phyloP scores from a whole-genome alignment of 2,888 invertebrate genomes.

The Sinopyrophorus schimmeli region DNA sequence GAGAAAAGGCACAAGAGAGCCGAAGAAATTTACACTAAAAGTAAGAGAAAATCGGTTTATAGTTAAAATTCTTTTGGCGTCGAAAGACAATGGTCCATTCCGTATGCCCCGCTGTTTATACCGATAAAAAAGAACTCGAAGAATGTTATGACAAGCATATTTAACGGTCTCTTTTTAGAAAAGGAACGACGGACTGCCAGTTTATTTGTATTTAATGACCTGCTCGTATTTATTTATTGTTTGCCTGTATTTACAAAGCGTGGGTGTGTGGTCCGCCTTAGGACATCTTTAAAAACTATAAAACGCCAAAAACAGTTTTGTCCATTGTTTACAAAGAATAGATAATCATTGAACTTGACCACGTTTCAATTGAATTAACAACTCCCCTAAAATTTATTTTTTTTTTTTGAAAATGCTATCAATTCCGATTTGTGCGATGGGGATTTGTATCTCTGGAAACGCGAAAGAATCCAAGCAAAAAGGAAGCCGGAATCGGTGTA shows the following conservation, averaged over 20 bases:
- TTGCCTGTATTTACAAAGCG: constrained; percentile 36
- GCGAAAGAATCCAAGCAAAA: too few relatives aligned
- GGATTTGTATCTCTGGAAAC: too few relatives aligned
- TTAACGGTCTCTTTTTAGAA: constrained; percentile 37
- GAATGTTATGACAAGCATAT: constrained; percentile 42
- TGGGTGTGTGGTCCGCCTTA: constrained; percentile 39
- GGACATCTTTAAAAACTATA: too few relatives aligned
- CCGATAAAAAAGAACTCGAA: constrained; percentile 34
- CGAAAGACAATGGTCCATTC: constrained; percentile 41
- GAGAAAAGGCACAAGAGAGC: too few relatives aligned
- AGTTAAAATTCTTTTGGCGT: constrained; percentile 40
- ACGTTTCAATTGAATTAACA: too few relatives aligned
- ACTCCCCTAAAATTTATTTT: too few relatives aligned
- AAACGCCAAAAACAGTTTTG: too few relatives aligned
- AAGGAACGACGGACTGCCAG: constrained; percentile 37
- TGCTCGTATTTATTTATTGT: constrained; percentile 39
- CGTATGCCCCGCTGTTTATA: constrained; percentile 35
- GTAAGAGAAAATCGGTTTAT: constrained; percentile 27
- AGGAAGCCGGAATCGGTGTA: too few relatives aligned
- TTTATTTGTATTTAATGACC: constrained; percentile 41
- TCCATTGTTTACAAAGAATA: too few relatives aligned
- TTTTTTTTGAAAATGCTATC: too few relatives aligned
- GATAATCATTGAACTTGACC: too few relatives aligned
- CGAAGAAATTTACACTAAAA: constrained; percentile 35
- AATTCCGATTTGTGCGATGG: too few relatives aligned